A percentile compares a stretch with the other conserved stretches of the same genome.
These are phyloP conservation scores for Himantopus leucocephalus DNA, from an alignment of 2,113 vertebrate genomes.

Conservation along the genomic window DNA sequence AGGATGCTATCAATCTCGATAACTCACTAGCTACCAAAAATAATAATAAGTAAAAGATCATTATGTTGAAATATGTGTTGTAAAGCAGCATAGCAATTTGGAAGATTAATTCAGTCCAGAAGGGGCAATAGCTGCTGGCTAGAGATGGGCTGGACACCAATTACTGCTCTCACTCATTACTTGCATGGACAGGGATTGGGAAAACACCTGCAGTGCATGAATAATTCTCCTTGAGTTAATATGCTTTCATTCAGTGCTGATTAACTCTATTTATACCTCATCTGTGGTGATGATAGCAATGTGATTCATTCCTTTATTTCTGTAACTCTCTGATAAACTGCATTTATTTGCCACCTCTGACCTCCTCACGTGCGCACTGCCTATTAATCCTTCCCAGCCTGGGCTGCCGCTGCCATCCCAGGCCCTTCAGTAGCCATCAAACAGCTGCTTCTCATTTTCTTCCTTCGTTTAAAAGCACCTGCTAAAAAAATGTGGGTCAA, in stretches of 20 bases:
- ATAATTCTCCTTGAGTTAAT: conserved; percentile 64
- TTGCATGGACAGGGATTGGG: conserved; percentile 24
- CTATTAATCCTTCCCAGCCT: background rate
- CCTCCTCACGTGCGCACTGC: background rate
- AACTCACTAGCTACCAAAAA: conserved; percentile 53
- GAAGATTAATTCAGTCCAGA: conserved; percentile 62
- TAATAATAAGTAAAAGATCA: conserved; percentile 61
- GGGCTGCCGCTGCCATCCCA: background rate
- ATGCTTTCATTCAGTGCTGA: conserved; percentile 41
- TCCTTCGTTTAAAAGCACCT: background rate
- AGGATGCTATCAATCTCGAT: conserved; percentile 54
- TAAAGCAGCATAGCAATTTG: conserved; percentile 52
- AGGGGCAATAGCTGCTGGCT: conserved; percentile 60
- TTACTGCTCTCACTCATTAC: conserved; percentile 52
- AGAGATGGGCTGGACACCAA: conserved; percentile 63
- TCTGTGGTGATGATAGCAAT: conserved; percentile 10
- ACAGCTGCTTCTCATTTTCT: conserved; percentile 29
- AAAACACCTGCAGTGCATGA: conserved; percentile 60
- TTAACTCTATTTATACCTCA: conserved; percentile 64
- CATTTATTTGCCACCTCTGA: conserved; percentile 56
- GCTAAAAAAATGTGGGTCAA: background rate
- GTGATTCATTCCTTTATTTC: conserved; percentile 61
- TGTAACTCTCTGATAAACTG: conserved; percentile 28
- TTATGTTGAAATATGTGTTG: conserved; percentile 64
- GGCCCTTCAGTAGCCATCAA: background rate